Evolutionary conservation across 2,113 vertebrate species (phyloP).

Genomic region (Halcyon malimbica): DNA sequence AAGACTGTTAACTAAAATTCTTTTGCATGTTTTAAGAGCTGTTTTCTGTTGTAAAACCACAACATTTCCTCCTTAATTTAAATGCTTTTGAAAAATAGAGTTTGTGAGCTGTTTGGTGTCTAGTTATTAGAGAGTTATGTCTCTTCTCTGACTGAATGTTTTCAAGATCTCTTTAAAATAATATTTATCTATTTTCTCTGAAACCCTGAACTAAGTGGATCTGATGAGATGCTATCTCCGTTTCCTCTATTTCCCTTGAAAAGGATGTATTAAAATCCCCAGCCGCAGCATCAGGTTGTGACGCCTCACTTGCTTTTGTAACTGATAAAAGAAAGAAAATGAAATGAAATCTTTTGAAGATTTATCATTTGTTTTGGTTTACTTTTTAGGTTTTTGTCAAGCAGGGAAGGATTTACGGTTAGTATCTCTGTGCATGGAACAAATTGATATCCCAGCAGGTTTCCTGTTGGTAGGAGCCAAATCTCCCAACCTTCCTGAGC

Average conservation of each 20-base stretch:
- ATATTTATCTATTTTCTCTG: background rate
- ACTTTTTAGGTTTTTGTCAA: conserved; percentile 92
- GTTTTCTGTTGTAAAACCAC: background rate
- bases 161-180: background rate
- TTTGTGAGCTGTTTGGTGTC: background rate
- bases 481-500: conserved; percentile 92
- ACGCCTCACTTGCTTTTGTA: background rate
- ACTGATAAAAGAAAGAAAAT: background rate
- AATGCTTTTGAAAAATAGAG: background rate
- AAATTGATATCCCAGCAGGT: conserved; percentile 90
- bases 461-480: conserved; percentile 97
- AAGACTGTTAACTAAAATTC: background rate
- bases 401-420: conserved; percentile 97
- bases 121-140: background rate
- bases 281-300: background rate
- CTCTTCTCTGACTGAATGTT: background rate
- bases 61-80: background rate
- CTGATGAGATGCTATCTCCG: background rate
- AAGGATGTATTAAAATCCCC: background rate
- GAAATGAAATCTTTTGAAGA: background rate
- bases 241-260: background rate
- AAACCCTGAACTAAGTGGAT: background rate
- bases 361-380: background rate
- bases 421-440: conserved; percentile 90
- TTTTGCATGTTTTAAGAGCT: background rate